Evolutionary conservation across 2,888 invertebrate species (phyloP).

Genomic region (Drymonia ruficornis): DNA sequence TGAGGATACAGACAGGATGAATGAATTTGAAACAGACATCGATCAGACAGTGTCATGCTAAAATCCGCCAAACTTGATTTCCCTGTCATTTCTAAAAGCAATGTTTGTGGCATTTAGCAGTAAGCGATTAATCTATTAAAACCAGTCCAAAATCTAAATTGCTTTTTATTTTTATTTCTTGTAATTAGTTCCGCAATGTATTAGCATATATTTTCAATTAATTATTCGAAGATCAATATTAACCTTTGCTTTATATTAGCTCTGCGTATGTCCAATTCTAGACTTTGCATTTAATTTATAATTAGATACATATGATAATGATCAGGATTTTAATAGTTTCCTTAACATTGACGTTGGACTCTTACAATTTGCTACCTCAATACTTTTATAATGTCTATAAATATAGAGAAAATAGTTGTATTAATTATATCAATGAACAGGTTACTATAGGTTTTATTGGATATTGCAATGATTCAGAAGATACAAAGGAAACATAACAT

Average conservation of each 20-base stretch:
- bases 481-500: too few relatives aligned
- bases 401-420: neutral
- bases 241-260: neutral
- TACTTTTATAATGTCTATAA: neutral
- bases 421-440: neutral
- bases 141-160: neutral
- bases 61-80: constrained; percentile 24
- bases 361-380: neutral
- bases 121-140: neutral
- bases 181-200: neutral
- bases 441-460: too few relatives aligned
- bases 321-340: neutral
- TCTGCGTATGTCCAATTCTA: neutral
- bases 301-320: neutral
- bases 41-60: constrained; percentile 27
- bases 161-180: neutral
- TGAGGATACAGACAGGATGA: constrained; percentile 11
- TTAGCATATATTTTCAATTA: neutral
- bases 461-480: too few relatives aligned
- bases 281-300: too few relatives aligned
- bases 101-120: constrained; percentile 5
- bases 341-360: neutral
- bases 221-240: neutral
- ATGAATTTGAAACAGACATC: constrained; percentile 29
- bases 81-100: constrained; percentile 21